These are phyloP conservation scores for Ylistrum balloti DNA, from an alignment of 1,140 invertebrate genomes.

Conservation along the genomic window DNA sequence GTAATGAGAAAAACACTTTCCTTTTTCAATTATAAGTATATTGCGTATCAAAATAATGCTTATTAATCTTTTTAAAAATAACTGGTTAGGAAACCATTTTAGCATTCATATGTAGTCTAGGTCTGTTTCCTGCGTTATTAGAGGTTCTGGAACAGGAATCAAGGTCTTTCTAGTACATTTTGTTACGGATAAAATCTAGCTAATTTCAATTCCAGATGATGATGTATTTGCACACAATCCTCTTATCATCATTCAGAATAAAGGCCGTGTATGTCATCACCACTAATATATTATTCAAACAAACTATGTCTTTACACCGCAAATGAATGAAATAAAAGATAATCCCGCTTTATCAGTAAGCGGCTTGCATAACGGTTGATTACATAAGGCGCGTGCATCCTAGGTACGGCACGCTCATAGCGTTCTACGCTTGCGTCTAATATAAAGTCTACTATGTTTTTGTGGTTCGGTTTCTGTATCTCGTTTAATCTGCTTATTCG, in stretches of 20 bases:
- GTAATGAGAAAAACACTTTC: too few relatives aligned
- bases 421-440: neutral
- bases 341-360: conserved; percentile 7
- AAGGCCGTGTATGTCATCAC: neutral
- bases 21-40: too few relatives aligned
- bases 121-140: neutral
- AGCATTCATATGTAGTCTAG: neutral
- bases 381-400: neutral
- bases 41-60: too few relatives aligned
- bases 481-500: neutral
- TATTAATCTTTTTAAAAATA: too few relatives aligned
- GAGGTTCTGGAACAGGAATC: neutral
- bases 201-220: conserved; percentile 1
- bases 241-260: conserved; percentile 34
- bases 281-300: neutral
- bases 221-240: conserved; percentile 38
- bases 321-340: conserved; percentile 35
- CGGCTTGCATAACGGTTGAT: conserved; percentile 22
- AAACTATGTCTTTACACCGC: conserved; percentile 12
- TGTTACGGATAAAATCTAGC: neutral
- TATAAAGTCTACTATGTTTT: neutral
- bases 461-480: neutral
- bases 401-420: neutral
- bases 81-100: too few relatives aligned
- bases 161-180: neutral